A percentile compares a stretch with the other conserved stretches of the same genome.
phyloP scores from a whole-genome alignment of 2,797 vertebrate genomes.

The Clarias pachynema region DNA sequence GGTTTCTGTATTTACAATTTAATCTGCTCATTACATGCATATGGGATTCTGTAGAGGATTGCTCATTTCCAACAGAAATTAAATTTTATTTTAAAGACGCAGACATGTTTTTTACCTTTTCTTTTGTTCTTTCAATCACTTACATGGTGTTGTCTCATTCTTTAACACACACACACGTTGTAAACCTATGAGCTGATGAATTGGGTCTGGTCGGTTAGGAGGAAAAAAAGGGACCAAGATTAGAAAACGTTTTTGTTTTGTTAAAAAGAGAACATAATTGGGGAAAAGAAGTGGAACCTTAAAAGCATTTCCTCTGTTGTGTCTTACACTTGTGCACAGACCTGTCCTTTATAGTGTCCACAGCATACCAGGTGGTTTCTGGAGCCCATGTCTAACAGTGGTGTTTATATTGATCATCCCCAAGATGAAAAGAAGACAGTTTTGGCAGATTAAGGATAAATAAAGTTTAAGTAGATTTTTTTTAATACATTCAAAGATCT shows the following conservation, averaged over 20 bases:
- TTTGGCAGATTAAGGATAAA: background rate
- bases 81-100: background rate
- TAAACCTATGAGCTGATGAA: background rate
- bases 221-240: background rate
- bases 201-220: too few species aligned
- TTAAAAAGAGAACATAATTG: background rate
- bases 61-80: background rate
- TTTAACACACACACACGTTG: background rate
- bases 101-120: background rate
- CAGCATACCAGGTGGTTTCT: background rate
- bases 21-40: background rate
- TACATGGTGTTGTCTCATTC: background rate
- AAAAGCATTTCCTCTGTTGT: background rate
- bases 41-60: conserved; percentile 5
- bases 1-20: background rate
- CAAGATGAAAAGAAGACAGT: background rate
- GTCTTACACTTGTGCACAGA: background rate
- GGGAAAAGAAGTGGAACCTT: background rate
- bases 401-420: background rate
- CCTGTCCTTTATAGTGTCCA: background rate
- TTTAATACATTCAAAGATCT: background rate
- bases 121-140: background rate
- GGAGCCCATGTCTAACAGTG: background rate
- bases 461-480: background rate
- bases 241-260: background rate